Conservation (phyloP, 2,113 vertebrate genomes). For the Sciurus niger region DNA sequence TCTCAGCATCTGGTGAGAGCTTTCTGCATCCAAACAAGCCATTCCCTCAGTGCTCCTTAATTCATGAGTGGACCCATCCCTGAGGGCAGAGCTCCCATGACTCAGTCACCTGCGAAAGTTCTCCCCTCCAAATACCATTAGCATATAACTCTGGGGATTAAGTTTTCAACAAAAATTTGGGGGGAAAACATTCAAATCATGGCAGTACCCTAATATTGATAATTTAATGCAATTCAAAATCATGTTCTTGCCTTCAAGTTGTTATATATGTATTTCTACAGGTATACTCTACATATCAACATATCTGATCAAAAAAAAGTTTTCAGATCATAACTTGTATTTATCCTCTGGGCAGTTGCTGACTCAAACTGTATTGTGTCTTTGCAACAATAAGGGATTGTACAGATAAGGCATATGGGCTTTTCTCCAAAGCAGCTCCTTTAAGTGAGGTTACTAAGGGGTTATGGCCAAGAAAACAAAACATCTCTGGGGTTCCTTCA, state of each 20-base stretch:
- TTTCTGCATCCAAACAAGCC: not conserved
- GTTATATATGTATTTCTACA: not conserved
- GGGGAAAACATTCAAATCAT: not conserved
- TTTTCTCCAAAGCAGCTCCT: not conserved
- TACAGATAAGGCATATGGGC: not conserved
- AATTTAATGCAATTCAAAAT: constrained; percentile 14
- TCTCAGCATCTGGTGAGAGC: not conserved
- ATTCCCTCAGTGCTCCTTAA: not conserved
- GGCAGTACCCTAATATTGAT: not conserved
- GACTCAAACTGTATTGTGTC: not conserved
- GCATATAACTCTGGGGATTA: not conserved
- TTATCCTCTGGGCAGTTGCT: not conserved
- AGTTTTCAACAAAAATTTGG: not conserved
- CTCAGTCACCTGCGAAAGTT: not conserved
- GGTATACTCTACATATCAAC: not conserved
- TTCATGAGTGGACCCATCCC: not conserved
- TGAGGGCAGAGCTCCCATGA: not conserved
- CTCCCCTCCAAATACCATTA: not conserved
- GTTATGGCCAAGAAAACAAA: not conserved
- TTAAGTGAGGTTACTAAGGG: not conserved
- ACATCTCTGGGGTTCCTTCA: not conserved
- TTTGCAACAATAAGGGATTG: not conserved
- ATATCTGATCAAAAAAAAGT: not conserved
- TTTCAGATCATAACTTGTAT: not conserved
- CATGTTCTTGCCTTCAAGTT: not conserved